Conservation (phyloP, 2,888 invertebrate genomes). For the Epinotia brunnichana region DNA sequence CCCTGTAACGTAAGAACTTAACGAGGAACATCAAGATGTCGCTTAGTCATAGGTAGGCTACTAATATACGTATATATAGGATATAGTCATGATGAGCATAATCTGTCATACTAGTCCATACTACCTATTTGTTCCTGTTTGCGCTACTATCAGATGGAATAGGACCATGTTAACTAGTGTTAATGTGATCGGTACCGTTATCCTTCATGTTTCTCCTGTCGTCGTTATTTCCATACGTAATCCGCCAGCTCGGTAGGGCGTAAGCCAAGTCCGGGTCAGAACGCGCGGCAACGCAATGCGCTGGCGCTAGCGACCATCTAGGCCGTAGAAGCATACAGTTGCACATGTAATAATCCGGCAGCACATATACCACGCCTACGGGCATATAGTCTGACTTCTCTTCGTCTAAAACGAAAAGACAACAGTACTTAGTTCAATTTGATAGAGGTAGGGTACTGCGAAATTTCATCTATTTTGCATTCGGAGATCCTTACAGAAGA, state of each 20-base stretch:
- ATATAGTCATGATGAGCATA: no score
- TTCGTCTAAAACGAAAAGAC: constrained; percentile 4
- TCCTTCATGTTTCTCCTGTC: no score
- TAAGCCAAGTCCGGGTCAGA: constrained; percentile 59
- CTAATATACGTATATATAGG: no score
- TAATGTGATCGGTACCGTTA: no score
- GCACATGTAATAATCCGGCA: constrained; percentile 53
- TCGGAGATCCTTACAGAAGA: neutral
- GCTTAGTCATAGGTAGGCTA: no score
- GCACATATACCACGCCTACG: constrained; percentile 57
- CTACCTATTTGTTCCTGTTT: no score
- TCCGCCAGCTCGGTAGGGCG: constrained; percentile 56
- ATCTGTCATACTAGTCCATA: no score
- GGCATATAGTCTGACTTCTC: constrained; percentile 22
- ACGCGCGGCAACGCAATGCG: constrained; percentile 61
- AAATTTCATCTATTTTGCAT: neutral
- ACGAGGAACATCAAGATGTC: neutral
- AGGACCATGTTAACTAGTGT: neutral
- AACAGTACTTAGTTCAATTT: neutral
- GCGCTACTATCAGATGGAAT: no score
- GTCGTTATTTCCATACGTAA: constrained; percentile 54
- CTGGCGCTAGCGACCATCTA: constrained; percentile 65
- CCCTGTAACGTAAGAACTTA: neutral
- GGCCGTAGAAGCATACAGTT: constrained; percentile 56
- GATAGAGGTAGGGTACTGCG: neutral